These are phyloP conservation scores for Etheostoma nigrum DNA, from an alignment of 2,797 vertebrate species.

Conservation along the genomic window DNA sequence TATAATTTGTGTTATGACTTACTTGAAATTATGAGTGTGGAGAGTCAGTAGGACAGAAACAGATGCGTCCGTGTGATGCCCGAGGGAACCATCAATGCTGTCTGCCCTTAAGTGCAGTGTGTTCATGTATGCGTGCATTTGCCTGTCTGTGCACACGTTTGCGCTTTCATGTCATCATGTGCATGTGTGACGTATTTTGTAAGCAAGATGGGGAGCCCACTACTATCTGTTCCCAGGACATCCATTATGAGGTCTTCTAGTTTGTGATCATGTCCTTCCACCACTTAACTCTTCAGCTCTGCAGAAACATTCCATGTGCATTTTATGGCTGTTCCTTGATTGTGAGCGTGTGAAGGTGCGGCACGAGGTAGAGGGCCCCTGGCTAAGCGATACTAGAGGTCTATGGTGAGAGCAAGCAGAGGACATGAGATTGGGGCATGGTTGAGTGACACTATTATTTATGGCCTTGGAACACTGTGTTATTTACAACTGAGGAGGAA, in stretches of 20 bases:
- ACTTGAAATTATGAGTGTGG: slow-evolving; percentile 84
- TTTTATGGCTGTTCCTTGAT: slow-evolving; percentile 72
- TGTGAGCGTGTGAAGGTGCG: slow-evolving; percentile 74
- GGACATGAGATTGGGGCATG: slow-evolving; percentile 81
- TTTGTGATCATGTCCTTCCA: slow-evolving; percentile 75
- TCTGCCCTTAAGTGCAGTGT: slow-evolving; percentile 63
- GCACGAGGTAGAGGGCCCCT: slow-evolving; percentile 65
- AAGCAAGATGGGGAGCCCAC: slow-evolving; percentile 54
- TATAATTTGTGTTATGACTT: slow-evolving; percentile 88
- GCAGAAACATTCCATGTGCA: slow-evolving; percentile 72
- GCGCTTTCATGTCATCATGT: slow-evolving; percentile 65
- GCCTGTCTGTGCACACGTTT: slow-evolving; percentile 43
- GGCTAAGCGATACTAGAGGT: slow-evolving; percentile 58
- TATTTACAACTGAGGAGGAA: slow-evolving; percentile 78
- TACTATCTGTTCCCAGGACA: slow-evolving; percentile 72
- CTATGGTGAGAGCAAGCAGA: slow-evolving; percentile 81
- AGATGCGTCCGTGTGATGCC: slow-evolving; percentile 81
- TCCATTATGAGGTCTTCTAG: slow-evolving; percentile 65
- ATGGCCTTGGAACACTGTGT: slow-evolving; percentile 67
- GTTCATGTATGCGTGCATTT: slow-evolving; percentile 41
- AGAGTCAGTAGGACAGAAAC: slow-evolving; percentile 83
- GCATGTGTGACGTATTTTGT: slow-evolving; percentile 65
- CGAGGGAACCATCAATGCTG: slow-evolving; percentile 82
- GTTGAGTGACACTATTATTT: slow-evolving; percentile 82
- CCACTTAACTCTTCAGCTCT: slow-evolving; percentile 65